Evolutionary conservation across 2,797 vertebrate species (phyloP), one percentile per base, ranked within the genome.

Genomic region (Myotis planiceps): DNA sequence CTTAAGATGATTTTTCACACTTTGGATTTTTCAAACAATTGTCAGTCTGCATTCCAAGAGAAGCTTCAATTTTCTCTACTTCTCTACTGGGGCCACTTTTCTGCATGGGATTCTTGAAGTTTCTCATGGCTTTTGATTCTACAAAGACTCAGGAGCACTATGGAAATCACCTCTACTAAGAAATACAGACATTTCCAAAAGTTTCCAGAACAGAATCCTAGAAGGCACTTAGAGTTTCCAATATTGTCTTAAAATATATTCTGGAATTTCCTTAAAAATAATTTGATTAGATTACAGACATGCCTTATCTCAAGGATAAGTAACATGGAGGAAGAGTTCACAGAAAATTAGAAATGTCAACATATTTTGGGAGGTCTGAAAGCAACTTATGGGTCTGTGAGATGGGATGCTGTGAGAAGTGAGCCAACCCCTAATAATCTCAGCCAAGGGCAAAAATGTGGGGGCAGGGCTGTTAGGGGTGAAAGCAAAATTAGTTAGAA

Each of bases 161-260:
- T 72, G 63, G 63, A 92, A 74, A 51, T 16, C 78, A 42, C 58
- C 14, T 92, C n/a, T 76, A 9, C 18, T 37, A 39, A 80, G 25
- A 86, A 92, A 85, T 21, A 9, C 16, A 68, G 78, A 53, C 27
- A 66, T 94, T 87, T 75, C 14, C 34, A 49, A 94, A 90, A 58
- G 19, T 91, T 94, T 84, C 39, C 25, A 86, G 84, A 86, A 49
- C 1, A 51, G 23, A 58, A 2, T 34, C 34, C 6, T 69, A 42
- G 32, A 93, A 92, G 69, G 12, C 29, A 93, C 42, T 51, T 63
- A 55, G 18, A 92, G 27, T 87, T 93, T 75, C 45, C 81, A 89
- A 32, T 47, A 7, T 49, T 34, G 6, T 9, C 72, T 88, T 93
- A 23, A 80, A 63, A 75, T 49, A 78, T 72, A 45, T 34, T 53